These are phyloP conservation scores for Labia minor DNA, from an alignment of 2,888 invertebrate species.

Conservation along the genomic window DNA sequence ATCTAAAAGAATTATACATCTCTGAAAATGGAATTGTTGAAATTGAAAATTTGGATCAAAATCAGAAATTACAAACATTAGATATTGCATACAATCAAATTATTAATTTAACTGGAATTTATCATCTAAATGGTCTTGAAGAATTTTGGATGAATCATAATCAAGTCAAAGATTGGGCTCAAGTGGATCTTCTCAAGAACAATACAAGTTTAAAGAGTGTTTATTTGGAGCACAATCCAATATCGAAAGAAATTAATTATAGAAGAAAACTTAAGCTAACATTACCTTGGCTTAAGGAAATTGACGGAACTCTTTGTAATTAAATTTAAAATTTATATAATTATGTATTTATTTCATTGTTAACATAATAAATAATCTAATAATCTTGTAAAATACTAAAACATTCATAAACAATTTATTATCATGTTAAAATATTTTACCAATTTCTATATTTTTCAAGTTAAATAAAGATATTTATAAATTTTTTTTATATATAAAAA, in stretches of 20 bases:
- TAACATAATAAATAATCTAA: background rate
- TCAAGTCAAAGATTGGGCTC: slow-evolving; percentile 70
- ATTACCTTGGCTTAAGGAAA: slow-evolving; percentile 76
- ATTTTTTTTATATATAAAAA: no score
- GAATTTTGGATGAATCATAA: slow-evolving; percentile 79
- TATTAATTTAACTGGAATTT: slow-evolving; percentile 62
- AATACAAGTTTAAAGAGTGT: slow-evolving; percentile 67
- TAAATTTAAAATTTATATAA: slow-evolving; percentile 29
- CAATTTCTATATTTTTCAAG: background rate
- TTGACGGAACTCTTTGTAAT: slow-evolving; percentile 89
- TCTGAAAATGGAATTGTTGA: slow-evolving; percentile 82
- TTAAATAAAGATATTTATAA: background rate
- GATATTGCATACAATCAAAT: slow-evolving; percentile 87
- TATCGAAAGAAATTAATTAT: slow-evolving; percentile 74
- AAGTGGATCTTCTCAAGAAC: slow-evolving; percentile 58
- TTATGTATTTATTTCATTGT: background rate
- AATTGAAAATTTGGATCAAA: slow-evolving; percentile 66
- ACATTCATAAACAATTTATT: background rate
- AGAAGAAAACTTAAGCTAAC: slow-evolving; percentile 80
- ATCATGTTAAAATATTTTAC: background rate
- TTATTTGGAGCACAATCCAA: slow-evolving; percentile 88
- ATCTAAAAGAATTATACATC: slow-evolving; percentile 78
- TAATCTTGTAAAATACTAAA: background rate
- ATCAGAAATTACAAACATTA: slow-evolving; percentile 64
- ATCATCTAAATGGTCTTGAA: slow-evolving; percentile 63